Evolutionary conservation across 35 echinoderm and acorn worm genomes (phyloP), one percentile per base, ranked within the genome.

Genomic region (Apostichopus japonicus): DNA sequence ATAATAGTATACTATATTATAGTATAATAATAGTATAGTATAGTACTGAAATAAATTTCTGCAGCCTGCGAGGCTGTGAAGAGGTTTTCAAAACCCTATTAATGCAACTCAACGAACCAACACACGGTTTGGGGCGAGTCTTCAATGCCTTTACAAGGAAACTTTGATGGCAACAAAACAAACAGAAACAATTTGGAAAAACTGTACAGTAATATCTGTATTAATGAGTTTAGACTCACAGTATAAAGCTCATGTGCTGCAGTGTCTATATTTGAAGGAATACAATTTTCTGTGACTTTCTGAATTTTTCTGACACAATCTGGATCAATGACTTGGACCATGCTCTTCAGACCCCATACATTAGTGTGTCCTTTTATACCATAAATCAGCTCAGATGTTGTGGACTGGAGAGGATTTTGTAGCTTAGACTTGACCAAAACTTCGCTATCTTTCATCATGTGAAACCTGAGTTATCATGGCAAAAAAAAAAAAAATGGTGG

Each of bases 301-400:
- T 92, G 82, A 23, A 92, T 90, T n/a, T 83, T 80, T 80, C 59
- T 94, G 2, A 96, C 61, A 17, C 23, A 67, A 15, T 94, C 77
- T 4, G 90, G 93, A 70, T 94, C 70, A 14, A 94, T 83, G 4
- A 88, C 90, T 33, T 92, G 73, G 61, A 94, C 84, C 24, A 94
- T 89, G 54, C 53, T 72, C 77, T 96, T 94, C 0, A 96, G 84
- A 14, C 95, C 95, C 95, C 95, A 96, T n/a, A 92, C 93, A 83
- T 92, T 90, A 19, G 56, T 92, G 25, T 83, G 67, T 25, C 93
- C 95, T 62, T 90, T 77, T 72, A 96, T 53, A 33, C 95, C 93
- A 51, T 81, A 96, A 15, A 96, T 96, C 17, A 92, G 72, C 8
- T 90, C 75, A 13, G 75, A 86, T 56, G 82, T 94, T 14, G 95